These are phyloP conservation scores for Andrena camellia DNA, from an alignment of 2,888 invertebrate genomes.

Conservation along the genomic window DNA sequence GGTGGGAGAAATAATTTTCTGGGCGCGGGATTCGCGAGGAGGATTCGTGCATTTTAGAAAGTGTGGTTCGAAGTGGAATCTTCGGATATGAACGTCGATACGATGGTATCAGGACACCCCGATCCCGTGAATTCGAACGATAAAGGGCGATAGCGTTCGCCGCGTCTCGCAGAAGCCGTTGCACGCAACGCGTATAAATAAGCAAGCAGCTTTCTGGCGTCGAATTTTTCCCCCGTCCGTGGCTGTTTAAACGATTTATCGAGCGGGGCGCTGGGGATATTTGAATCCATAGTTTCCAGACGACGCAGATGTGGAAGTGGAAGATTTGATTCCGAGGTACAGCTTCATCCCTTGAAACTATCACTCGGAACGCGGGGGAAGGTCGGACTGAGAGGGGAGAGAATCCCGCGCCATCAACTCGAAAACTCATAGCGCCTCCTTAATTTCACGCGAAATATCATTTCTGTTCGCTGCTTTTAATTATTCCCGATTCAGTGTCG, in stretches of 20 bases:
- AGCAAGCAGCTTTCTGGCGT: slow-evolving; percentile 17
- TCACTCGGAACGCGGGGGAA: not conserved
- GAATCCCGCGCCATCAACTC: not conserved
- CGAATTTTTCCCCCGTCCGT: slow-evolving; percentile 11
- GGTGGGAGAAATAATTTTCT: no score
- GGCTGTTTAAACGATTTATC: slow-evolving; percentile 17
- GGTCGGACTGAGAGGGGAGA: not conserved
- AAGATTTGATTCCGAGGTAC: not conserved
- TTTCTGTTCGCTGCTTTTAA: not conserved
- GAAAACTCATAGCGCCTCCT: not conserved
- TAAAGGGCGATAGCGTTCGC: slow-evolving; percentile 60
- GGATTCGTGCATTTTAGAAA: no score
- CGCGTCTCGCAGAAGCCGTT: slow-evolving; percentile 40
- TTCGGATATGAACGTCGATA: slow-evolving; percentile 53
- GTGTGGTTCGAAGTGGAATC: not conserved
- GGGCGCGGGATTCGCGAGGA: no score
- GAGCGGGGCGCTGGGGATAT: not conserved
- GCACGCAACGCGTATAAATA: slow-evolving; percentile 69
- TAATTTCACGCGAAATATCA: slow-evolving; percentile 3
- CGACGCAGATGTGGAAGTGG: not conserved
- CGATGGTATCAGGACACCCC: slow-evolving; percentile 55
- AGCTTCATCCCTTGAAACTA: not conserved
- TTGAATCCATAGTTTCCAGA: not conserved
- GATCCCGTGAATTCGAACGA: slow-evolving; percentile 66
- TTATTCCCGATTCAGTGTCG: not conserved